Base-by-base conservation (phyloP, 2,797 vertebrate genomes). In the Scolopax bukidnonensis region DNA sequence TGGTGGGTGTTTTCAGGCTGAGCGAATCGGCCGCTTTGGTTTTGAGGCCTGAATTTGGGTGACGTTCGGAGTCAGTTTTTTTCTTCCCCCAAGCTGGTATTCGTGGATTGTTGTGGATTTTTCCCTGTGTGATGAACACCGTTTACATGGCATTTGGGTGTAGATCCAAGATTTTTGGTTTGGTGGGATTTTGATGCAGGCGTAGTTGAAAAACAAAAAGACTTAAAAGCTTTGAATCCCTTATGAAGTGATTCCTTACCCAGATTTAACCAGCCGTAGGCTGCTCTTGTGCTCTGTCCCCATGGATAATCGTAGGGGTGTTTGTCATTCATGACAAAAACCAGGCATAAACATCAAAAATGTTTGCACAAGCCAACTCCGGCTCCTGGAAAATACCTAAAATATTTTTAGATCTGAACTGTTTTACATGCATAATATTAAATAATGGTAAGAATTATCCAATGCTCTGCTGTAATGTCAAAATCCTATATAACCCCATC, bases 21-120 rank as follows among this genome's bases (percentile, higher is more conserved):
- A 47, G 27, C 0, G 10, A 2, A 2, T 10, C 17, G 5, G 38
- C 45, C 1, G 2, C 79, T 32, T 16, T 2, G 2, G 6, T 45
- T 36, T 32, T 3, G 3, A 57, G 61, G 43, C 68, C 45, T 11
- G 1, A 7, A 5, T 57, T 48, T 48, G 38, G 17, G 21, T 57
- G 48, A 30, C 2, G 1, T 5, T 50, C 5, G 8, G 18, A 13
- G n/a, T n/a, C 28, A 16, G 0, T 24, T 56, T 33, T 38, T 10
- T 25, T 17, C 11, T 51, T 48, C 16, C 19, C n/a, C 20, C 15
- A 2, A 83, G 16, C 30, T 64, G 56, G 12, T 68, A 3, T 14
- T 47, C 9, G 0, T 48, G 10, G 43, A 2, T 18, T 45, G 6
- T 6, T 20, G 13, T 15, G 48, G 15, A 3, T 67, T 63, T 27